Evolutionary conservation across 2,888 invertebrate species (phyloP).

Genomic region (Orthonychiurus folsomi): DNA sequence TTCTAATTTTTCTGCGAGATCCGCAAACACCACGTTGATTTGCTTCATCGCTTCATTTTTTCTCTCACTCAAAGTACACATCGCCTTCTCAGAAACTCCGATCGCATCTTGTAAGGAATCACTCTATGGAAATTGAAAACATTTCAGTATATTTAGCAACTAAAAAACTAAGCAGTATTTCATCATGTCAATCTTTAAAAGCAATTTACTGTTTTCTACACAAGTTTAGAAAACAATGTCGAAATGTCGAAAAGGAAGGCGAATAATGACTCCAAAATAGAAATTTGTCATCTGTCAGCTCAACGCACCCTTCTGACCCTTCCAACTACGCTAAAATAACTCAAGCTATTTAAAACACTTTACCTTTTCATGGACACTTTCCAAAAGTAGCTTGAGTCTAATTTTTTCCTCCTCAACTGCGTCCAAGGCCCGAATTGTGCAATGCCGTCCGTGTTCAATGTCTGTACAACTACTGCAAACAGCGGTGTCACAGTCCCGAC

Average conservation of each 20-base stretch:
- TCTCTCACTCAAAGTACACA: slow-evolving; percentile 32
- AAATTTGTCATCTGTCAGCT: background rate
- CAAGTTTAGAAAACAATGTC: too few relatives aligned
- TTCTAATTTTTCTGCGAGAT: slow-evolving; percentile 33
- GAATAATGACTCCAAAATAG: too few relatives aligned
- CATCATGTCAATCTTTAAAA: too few relatives aligned
- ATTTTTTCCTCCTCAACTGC: slow-evolving; percentile 46
- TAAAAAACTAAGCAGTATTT: too few relatives aligned
- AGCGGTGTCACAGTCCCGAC: slow-evolving; percentile 48
- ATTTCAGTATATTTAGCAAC: too few relatives aligned
- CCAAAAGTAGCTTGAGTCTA: slow-evolving; percentile 39
- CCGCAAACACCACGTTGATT: slow-evolving; percentile 35
- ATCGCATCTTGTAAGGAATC: slow-evolving; percentile 40
- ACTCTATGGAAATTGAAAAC: slow-evolving; percentile 27
- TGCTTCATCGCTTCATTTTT: slow-evolving; percentile 31
- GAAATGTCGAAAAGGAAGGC: too few relatives aligned
- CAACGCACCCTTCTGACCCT: too few relatives aligned
- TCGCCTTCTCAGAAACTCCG: slow-evolving; percentile 36
- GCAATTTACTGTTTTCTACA: background rate
- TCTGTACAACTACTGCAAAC: slow-evolving; percentile 48
- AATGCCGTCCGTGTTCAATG: slow-evolving; percentile 47
- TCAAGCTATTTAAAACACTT: slow-evolving; percentile 8
- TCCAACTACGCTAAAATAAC: too few relatives aligned
- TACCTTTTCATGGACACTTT: slow-evolving; percentile 41
- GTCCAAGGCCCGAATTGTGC: slow-evolving; percentile 45